Evolutionary conservation across 2,113 vertebrate species (phyloP).

Genomic region (Gopherus evgoodei): DNA sequence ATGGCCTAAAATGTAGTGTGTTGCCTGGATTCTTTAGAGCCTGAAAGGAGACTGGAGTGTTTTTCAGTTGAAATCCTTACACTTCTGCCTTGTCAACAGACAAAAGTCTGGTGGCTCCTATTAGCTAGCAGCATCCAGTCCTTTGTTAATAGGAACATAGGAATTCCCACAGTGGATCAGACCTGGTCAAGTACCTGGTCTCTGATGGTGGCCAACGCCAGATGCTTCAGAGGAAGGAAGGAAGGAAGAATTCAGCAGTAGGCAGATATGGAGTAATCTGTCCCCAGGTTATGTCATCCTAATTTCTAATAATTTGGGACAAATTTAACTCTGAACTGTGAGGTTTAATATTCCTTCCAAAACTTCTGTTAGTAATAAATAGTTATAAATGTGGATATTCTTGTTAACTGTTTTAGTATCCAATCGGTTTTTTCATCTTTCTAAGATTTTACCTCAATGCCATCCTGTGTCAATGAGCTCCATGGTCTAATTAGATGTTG

Average conservation of each 20-base stretch:
- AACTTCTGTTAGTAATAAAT: not conserved
- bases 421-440: not conserved
- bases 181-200: not conserved
- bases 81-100: not conserved
- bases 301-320: not conserved
- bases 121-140: not conserved
- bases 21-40: not conserved
- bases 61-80: not conserved
- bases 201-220: not conserved
- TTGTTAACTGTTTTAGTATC: not conserved
- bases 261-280: not conserved
- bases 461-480: not conserved
- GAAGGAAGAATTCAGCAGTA: not conserved
- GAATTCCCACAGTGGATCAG: not conserved
- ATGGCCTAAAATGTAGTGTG: not conserved
- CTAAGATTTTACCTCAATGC: not conserved
- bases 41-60: not conserved
- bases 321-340: not conserved
- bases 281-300: not conserved
- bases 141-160: not conserved
- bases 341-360: not conserved
- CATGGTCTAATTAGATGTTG: not conserved
- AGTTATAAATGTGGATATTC: not conserved
- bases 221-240: not conserved
- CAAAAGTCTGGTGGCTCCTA: not conserved